Conservation (phyloP, 2,113 vertebrate species). For the Chinchilla lanigera region DNA sequence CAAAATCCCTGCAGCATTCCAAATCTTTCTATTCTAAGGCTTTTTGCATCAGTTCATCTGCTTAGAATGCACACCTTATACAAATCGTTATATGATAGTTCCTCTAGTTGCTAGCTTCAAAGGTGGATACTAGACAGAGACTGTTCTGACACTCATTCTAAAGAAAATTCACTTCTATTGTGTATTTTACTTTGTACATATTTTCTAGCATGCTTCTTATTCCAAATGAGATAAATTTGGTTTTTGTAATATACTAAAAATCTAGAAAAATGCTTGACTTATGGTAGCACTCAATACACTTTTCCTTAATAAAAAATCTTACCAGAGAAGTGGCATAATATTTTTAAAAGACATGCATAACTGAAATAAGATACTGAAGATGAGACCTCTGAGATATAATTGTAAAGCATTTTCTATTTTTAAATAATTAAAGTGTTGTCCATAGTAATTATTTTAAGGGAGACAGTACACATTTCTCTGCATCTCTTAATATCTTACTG, state of each 20-base stretch:
- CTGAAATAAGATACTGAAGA: constrained; percentile 1
- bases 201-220: neutral
- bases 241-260: neutral
- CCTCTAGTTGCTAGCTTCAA: neutral
- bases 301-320: neutral
- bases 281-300: neutral
- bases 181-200: neutral
- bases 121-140: neutral
- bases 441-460: neutral
- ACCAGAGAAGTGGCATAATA: neutral
- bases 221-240: neutral
- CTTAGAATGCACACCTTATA: neutral
- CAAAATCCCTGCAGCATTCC: neutral
- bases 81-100: neutral
- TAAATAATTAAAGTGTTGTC: neutral
- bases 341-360: neutral
- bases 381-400: neutral
- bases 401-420: neutral
- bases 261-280: neutral
- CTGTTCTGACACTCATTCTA: neutral
- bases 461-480: neutral
- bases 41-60: neutral
- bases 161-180: neutral
- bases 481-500: neutral
- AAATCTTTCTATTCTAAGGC: neutral